Evolutionary conservation across 2,113 vertebrate genomes (phyloP).

Genomic region (Nettapus auritus): DNA sequence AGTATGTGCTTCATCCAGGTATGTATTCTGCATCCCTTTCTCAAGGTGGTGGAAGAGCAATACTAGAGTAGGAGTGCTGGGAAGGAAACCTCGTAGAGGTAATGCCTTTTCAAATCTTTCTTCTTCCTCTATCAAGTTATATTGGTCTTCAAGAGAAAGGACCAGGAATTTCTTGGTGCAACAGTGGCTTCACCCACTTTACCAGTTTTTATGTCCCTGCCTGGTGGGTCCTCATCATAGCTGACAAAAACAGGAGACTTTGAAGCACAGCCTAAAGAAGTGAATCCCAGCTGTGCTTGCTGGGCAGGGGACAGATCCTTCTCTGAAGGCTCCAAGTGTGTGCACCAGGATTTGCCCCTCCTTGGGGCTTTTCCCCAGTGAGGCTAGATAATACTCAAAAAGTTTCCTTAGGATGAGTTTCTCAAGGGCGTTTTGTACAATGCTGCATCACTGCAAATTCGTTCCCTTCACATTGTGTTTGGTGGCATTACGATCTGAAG

Average conservation of each 20-base stretch:
- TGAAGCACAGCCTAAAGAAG: background rate
- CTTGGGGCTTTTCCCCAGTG: background rate
- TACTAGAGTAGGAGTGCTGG: background rate
- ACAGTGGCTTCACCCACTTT: background rate
- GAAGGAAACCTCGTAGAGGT: background rate
- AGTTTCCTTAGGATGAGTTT: background rate
- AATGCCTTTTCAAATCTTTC: background rate
- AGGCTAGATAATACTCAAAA: background rate
- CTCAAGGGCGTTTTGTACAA: background rate
- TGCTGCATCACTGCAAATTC: background rate
- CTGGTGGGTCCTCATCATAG: background rate
- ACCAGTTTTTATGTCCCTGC: background rate
- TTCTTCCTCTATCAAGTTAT: background rate
- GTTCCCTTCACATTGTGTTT: background rate
- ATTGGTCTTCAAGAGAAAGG: background rate
- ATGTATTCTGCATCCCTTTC: background rate
- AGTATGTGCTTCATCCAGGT: background rate
- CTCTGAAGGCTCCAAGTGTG: background rate
- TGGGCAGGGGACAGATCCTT: fast-evolving
- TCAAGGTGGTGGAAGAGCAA: background rate
- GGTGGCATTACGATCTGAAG: background rate
- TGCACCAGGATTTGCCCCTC: background rate
- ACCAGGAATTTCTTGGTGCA: background rate
- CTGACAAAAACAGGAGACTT: background rate
- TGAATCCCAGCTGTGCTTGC: background rate